Evolutionary conservation across 2,113 vertebrate species (phyloP).

Genomic region (Phrynocephalus versicolor): DNA sequence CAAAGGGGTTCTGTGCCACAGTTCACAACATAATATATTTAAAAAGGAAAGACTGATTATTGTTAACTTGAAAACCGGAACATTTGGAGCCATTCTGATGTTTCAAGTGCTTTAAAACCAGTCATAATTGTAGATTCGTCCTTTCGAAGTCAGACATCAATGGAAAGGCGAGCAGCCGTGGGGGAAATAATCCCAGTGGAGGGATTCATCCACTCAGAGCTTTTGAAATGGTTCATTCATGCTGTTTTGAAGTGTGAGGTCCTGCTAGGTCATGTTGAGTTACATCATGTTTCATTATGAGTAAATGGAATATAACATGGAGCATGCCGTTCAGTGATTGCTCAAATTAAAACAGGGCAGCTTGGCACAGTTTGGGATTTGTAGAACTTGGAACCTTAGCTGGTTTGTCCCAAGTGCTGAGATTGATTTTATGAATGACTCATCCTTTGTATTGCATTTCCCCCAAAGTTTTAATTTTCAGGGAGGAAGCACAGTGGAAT

Average conservation of each 20-base stretch:
- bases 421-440: not conserved
- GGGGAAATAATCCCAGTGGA: constrained; percentile 1
- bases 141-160: constrained; percentile 10
- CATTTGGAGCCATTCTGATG: constrained; percentile 8
- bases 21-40: not conserved
- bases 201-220: not conserved
- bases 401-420: not conserved
- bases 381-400: not conserved
- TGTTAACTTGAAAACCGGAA: constrained; percentile 15
- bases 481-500: not conserved
- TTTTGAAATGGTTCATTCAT: not conserved
- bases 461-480: not conserved
- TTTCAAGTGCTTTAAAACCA: constrained; percentile 10
- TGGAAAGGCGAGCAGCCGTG: not conserved
- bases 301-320: not conserved
- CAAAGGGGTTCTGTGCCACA: constrained; percentile 34
- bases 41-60: constrained; percentile 6
- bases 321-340: not conserved
- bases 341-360: not conserved
- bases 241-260: not conserved
- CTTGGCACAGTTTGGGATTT: constrained; percentile 25
- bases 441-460: not conserved
- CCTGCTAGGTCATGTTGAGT: not conserved
- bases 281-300: rapidly evolving
- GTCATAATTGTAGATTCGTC: constrained; percentile 25